Conservation (phyloP, 2,113 vertebrate species). For the Agapornis roseicollis region DNA sequence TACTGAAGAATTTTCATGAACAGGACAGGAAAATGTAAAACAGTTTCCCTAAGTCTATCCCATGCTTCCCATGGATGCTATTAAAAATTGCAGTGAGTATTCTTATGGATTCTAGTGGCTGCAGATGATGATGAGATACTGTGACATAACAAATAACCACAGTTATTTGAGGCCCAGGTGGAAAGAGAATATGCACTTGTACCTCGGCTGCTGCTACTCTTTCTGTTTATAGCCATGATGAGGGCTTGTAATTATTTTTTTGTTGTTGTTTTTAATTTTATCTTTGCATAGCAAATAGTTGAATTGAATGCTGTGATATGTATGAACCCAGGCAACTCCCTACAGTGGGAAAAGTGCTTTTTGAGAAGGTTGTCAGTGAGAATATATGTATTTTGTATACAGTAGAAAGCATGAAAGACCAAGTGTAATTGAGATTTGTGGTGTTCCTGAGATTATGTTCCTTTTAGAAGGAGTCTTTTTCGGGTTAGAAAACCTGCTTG, state of each 20-base stretch:
- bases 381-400: neutral
- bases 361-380: neutral
- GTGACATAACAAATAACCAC: neutral
- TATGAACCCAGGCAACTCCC: neutral
- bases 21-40: neutral
- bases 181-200: neutral
- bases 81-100: neutral
- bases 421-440: neutral
- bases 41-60: neutral
- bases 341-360: neutral
- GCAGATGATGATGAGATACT: neutral
- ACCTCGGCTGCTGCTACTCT: neutral
- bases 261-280: neutral
- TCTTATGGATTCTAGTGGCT: neutral
- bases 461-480: neutral
- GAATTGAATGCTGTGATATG: neutral
- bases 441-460: neutral
- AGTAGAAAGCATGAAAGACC: neutral
- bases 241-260: neutral
- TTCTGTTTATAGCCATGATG: neutral
- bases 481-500: neutral
- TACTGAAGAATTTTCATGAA: neutral
- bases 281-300: neutral
- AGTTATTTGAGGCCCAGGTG: neutral
- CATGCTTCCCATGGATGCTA: neutral